Percentiles rank a stretch among this genome's conserved stretches.
phyloP scores from a whole-genome alignment of 2,113 vertebrate genomes.

The Passer montanus region DNA sequence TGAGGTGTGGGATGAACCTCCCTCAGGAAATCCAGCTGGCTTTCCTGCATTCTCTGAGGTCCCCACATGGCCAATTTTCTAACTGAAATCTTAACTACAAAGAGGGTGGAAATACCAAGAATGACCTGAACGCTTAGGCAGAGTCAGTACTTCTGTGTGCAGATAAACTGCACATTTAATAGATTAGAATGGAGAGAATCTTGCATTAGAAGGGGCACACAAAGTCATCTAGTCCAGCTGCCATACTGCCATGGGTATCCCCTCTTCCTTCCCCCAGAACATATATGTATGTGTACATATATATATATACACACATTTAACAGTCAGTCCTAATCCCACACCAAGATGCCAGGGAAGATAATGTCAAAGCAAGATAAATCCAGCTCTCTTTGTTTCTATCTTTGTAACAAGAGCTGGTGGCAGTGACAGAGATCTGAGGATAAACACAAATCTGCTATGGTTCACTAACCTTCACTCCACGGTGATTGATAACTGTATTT shows the following conservation, averaged over 20 bases:
- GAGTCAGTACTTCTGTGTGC: not conserved
- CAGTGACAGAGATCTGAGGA: slow-evolving; percentile 20
- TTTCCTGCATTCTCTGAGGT: not conserved
- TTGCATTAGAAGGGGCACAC: not conserved
- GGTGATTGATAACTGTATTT: slow-evolving; percentile 3
- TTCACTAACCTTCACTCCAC: not conserved
- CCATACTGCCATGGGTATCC: not conserved
- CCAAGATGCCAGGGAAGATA: not conserved
- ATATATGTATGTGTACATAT: fast-evolving
- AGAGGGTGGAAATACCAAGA: not conserved
- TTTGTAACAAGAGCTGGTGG: slow-evolving; percentile 31
- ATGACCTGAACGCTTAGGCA: not conserved
- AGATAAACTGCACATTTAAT: not conserved
- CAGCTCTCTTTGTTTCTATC: not conserved
- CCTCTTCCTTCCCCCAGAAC: not conserved
- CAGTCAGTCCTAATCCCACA: not conserved
- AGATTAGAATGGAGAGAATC: not conserved
- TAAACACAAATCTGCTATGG: slow-evolving; percentile 20
- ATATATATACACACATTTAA: not conserved
- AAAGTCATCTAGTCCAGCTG: not conserved
- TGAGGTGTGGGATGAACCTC: fast-evolving
- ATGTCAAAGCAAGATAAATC: slow-evolving; percentile 33
- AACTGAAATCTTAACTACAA: not conserved
- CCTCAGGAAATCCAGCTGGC: not conserved
- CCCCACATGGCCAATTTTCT: not conserved